phyloP scores from a whole-genome alignment of 2,888 invertebrate genomes.

The Gortyna flavago region DNA sequence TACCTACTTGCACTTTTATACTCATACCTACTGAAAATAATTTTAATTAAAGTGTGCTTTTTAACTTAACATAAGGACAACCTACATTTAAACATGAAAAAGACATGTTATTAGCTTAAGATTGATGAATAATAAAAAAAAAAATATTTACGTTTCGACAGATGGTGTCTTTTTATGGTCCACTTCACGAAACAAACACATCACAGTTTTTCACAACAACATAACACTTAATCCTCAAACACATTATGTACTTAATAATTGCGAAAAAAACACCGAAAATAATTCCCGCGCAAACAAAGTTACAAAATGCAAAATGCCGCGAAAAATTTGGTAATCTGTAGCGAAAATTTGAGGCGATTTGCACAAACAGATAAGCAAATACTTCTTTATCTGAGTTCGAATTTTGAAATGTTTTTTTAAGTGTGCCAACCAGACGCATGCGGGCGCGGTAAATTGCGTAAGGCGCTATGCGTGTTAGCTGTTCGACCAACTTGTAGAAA shows the following conservation, averaged over 20 bases:
- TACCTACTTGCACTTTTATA: neutral
- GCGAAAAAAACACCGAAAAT: conserved; percentile 67
- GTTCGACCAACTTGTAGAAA: conserved; percentile 80
- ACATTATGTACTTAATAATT: conserved; percentile 68
- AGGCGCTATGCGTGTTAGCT: conserved; percentile 80
- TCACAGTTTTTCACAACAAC: conserved; percentile 75
- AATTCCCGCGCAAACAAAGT: conserved; percentile 42
- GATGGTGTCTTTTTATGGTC: conserved; percentile 83
- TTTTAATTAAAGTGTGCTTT: neutral
- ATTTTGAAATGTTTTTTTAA: conserved; percentile 69
- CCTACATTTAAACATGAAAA: neutral
- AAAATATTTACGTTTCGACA: conserved; percentile 87
- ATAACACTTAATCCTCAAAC: conserved; percentile 77
- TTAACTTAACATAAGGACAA: neutral
- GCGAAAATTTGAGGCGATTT: conserved; percentile 55
- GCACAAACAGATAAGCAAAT: conserved; percentile 60
- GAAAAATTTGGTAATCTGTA: conserved; percentile 50
- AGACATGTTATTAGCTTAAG: neutral
- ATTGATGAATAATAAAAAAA: conserved; percentile 11
- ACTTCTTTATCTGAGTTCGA: conserved; percentile 63
- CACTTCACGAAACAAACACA: conserved; percentile 84
- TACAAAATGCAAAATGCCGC: conserved; percentile 53
- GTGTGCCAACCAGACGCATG: conserved; percentile 88
- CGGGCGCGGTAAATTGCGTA: conserved; percentile 76
- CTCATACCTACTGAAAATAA: neutral